Conservation (phyloP, 1,140 invertebrate species). For the Whitmania pigra region DNA sequence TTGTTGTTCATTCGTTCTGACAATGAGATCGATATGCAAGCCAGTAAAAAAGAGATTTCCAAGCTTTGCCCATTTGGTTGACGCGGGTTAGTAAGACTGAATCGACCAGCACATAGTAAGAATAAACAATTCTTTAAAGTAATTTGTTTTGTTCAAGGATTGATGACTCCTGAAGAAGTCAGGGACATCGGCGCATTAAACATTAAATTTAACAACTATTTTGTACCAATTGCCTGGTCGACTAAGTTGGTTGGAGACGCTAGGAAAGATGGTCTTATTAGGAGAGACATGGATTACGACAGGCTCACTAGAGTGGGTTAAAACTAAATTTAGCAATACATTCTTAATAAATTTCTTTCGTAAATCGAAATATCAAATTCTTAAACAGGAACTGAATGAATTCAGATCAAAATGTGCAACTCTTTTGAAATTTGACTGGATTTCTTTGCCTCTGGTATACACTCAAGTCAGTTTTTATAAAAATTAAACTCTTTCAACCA, state of each 20-base stretch:
- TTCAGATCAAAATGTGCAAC: slow-evolving; percentile 67
- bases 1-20: slow-evolving; percentile 64
- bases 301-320: slow-evolving; percentile 55
- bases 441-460: slow-evolving; percentile 90
- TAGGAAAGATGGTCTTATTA: slow-evolving; percentile 74
- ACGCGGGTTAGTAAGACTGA: slow-evolving; percentile 29
- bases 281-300: slow-evolving; percentile 81
- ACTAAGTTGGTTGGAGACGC: slow-evolving; percentile 68
- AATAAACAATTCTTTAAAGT: no score
- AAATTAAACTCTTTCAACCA: neutral
- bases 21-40: slow-evolving; percentile 40
- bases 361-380: neutral
- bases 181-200: slow-evolving; percentile 58
- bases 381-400: slow-evolving; percentile 56
- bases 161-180: slow-evolving; percentile 63
- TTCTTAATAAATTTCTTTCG: neutral
- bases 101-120: no score
- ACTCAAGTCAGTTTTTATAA: slow-evolving; percentile 65
- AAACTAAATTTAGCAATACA: neutral
- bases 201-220: slow-evolving; percentile 73
- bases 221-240: slow-evolving; percentile 86
- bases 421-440: slow-evolving; percentile 80
- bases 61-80: slow-evolving; percentile 5
- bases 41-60: slow-evolving; percentile 15
- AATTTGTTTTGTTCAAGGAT: slow-evolving; percentile 44